Base-by-base conservation (phyloP, 2,113 vertebrate genomes). In the Corythaixoides concolor region DNA sequence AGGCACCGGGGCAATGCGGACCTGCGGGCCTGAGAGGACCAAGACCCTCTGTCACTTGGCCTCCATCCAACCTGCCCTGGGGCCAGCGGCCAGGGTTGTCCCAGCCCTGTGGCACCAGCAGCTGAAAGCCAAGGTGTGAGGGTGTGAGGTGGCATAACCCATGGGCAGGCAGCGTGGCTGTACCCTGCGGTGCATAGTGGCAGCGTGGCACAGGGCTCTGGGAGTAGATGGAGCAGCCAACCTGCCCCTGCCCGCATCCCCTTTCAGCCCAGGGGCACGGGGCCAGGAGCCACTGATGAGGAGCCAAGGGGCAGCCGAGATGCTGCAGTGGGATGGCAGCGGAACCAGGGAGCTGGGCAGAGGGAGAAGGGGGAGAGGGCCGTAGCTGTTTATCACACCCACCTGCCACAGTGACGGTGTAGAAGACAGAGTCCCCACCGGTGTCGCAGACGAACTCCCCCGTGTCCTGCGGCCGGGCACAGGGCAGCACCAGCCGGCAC, bases 391-490 rank as follows among this genome's bases (percentile, higher is more conserved):
- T 12, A 1, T 33, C 3, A 0, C 43, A 87, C 97, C 8, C 55
- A 99, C 99, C 99, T 99, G 98, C 98, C 96, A 99, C 98, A 2
- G 98, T 98, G 68, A 99, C 94, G 4, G 98, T 98, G 96, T 99
- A 99, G 55, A 98, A 99, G 96, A 98, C 97, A 0, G 99, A 99
- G 82, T 99, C 98, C 3, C 99, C 98, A 4, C 97, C 98, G 2
- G 98, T 98, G 0, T 99, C 98, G 0, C 99, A 99, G 26, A 99
- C 98, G 2, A 99, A 99, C 91, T 99, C 99, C 15, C 99, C 99
- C 0, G 99, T 97, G 1, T 99, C 98, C 39, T 97, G 97, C 24
- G 97, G 98, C 17, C 32, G 98, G 19, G 99, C 98, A 0, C 98
- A 96, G 6, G 98, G 98, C 92, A 99, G 98, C 80, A 99, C 97